Percentiles rank a stretch among this genome's conserved stretches.
Conservation (phyloP, 2,888 invertebrate genomes). For the Dolichomitus sp. region DNA sequence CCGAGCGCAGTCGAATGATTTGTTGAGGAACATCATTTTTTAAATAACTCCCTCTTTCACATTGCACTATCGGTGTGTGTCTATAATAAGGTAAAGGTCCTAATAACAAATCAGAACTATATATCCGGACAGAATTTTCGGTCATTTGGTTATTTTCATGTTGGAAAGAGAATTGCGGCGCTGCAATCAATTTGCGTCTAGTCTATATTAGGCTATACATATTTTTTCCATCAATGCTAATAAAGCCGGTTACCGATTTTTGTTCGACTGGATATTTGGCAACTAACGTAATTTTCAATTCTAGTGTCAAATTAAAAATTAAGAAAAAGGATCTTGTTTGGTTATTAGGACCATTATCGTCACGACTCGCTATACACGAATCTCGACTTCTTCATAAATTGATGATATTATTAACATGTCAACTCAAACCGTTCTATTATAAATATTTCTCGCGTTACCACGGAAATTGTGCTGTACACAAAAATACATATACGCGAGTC, state of each 20-base stretch:
- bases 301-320: too few species aligned
- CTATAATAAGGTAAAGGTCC: background rate
- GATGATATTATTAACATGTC: conserved; percentile 29
- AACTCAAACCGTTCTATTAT: conserved; percentile 13
- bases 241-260: too few species aligned
- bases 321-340: too few species aligned
- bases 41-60: conserved; percentile 2
- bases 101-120: background rate
- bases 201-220: too few species aligned
- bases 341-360: background rate
- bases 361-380: conserved; percentile 5
- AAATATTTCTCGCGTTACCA: conserved; percentile 30
- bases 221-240: too few species aligned
- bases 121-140: too few species aligned
- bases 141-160: too few species aligned
- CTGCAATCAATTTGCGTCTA: too few species aligned
- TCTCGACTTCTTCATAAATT: background rate
- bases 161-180: too few species aligned
- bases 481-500: background rate
- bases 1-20: conserved; percentile 48
- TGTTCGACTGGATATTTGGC: too few species aligned
- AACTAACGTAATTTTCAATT: too few species aligned
- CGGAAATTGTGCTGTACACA: conserved; percentile 34
- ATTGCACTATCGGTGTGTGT: background rate
- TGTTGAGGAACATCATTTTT: conserved; percentile 26